Base-by-base conservation (phyloP, 2,888 invertebrate genomes). In the Tenthredo distinguenda region DNA sequence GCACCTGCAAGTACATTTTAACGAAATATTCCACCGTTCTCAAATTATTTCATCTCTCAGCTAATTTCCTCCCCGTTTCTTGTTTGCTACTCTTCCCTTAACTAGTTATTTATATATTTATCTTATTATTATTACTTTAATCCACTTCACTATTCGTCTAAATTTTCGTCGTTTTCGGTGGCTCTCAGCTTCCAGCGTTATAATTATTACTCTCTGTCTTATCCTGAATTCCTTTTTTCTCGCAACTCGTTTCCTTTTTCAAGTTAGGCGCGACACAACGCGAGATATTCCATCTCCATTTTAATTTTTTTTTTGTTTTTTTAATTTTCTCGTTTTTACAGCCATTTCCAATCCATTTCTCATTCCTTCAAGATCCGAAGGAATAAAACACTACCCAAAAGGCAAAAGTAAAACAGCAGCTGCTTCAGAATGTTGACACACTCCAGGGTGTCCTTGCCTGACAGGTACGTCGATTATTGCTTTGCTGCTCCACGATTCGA, bases 391-490 rank as follows among this genome's bases (percentile, higher is more conserved):
- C 26, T 3, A 40, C 40, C 26, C 21, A 74, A 9, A 74, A 74
- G 26, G 26, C 2, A 7, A 31, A 50, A 34, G 31, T 50, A 31
- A 34, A 31, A 77, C 77, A 55, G 50, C 34, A 77, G 55, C 31
- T 77, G 50, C 15, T 77, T 77, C 34, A 77, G 50, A 26, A 77
- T 77, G 50, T 77, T 77, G 26, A 55, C 31, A 55, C 31, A 77
- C 77, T 55, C 31, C 31, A 40, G 21, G 31, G 58, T 37, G 40
- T 81, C 21, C 21, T 37, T 10, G 40, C n/a, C 37, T 40, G 62
- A 40, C 81, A 40, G 58, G 21, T 62, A 62, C 40, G 62, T 62
- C 81, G 81, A 81, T 81, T 81, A 62, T 62, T 62, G 62, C 40
- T 62, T 81, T 40, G 21, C 31, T 40, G 55, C 12, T 58, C 21